Base-by-base conservation (phyloP, 1,140 invertebrate genomes). In the Parasteatoda tepidariorum region DNA sequence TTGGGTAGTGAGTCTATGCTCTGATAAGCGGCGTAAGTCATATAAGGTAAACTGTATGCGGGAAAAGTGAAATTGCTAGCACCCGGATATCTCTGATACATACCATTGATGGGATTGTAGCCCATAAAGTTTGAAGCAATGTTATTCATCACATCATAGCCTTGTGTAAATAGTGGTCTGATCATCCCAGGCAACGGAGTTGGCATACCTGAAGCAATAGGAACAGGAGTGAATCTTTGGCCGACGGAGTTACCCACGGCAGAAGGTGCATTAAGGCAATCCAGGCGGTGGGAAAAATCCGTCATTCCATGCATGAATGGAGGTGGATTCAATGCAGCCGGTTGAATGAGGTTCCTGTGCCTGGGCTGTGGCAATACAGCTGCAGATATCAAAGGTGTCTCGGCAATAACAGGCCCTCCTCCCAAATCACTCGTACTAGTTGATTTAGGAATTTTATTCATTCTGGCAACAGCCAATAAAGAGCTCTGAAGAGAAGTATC, bases 401-500 rank as follows among this genome's bases (percentile, higher is more conserved):
- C 26, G 28, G n/a, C 33, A 41, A 41, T 38, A 31, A n/a, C 38
- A 22, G 24, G 9, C 11, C 48, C 15, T 4, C 6, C n/a, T 0
- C 48, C 48, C 33, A 86, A 54, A 48, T 86, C 86, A 48, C 85
- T 82, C 11, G 86, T 86, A 34, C 85, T 85, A 13, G 86, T 86
- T 2, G 85, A 24, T 66, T 83, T 66, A 30, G 84, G 84, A 9
- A 70, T 57, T 71, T 84, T 86, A 9, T 41, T 75, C 22, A 26
- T 33, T 2, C 24, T 6, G 31, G 4, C 26, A 61, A 71, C 74
- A 28, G 67, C 18, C 38, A 76, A 24, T 13, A 85, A 6, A 15
- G 76, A 64, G 84, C 94, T 95, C 85, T 95, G 94, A 54, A 94
- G 92, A 0, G 94, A 95, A 1, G 93, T 94, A 55, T 93, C 93